A percentile compares a stretch with the other conserved stretches of the same genome.
Evolutionary conservation across 1,140 invertebrate species (phyloP).

Genomic region (Leguminivora glycinivorella): DNA sequence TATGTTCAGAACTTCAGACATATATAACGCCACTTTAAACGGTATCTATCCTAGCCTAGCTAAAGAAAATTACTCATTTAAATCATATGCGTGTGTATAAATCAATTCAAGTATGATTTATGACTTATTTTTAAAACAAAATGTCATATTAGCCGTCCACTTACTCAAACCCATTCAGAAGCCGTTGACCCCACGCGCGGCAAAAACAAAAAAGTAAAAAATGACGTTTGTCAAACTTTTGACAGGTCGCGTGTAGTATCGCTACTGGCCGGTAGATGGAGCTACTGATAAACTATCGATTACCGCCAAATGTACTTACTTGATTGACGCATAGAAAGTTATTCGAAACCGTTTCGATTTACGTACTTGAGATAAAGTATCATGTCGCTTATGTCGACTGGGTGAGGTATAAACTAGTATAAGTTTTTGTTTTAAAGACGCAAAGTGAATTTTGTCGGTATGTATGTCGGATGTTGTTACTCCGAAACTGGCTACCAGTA

Average conservation of each 20-base stretch:
- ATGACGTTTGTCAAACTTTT: slow-evolving; percentile 33
- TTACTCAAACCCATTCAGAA: slow-evolving; percentile 16
- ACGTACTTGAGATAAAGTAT: slow-evolving; percentile 2
- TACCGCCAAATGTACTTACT: slow-evolving; percentile 53
- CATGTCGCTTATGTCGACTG: slow-evolving; percentile 37
- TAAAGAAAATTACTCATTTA: neutral
- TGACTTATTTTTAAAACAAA: slow-evolving; percentile 17
- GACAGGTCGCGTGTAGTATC: slow-evolving; percentile 47
- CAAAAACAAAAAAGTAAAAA: slow-evolving; percentile 34
- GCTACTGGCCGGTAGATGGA: slow-evolving; percentile 61
- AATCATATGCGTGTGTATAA: neutral
- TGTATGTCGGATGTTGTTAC: slow-evolving; percentile 31
- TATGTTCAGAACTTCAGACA: neutral
- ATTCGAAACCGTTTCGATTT: slow-evolving; percentile 30
- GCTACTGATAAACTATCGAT: slow-evolving; percentile 65
- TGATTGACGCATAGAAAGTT: slow-evolving; percentile 70
- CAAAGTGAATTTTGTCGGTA: slow-evolving; percentile 31
- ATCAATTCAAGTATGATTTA: slow-evolving; percentile 10
- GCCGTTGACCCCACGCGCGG: slow-evolving; percentile 32
- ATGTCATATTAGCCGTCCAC: slow-evolving; percentile 20
- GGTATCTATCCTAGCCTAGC: too few relatives aligned
- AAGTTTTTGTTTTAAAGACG: neutral
- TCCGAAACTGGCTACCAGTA: slow-evolving; percentile 55
- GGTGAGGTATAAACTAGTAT: slow-evolving; percentile 31
- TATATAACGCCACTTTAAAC: neutral